Conservation (phyloP, 2,113 vertebrate species). For the Perca schrenkii region DNA sequence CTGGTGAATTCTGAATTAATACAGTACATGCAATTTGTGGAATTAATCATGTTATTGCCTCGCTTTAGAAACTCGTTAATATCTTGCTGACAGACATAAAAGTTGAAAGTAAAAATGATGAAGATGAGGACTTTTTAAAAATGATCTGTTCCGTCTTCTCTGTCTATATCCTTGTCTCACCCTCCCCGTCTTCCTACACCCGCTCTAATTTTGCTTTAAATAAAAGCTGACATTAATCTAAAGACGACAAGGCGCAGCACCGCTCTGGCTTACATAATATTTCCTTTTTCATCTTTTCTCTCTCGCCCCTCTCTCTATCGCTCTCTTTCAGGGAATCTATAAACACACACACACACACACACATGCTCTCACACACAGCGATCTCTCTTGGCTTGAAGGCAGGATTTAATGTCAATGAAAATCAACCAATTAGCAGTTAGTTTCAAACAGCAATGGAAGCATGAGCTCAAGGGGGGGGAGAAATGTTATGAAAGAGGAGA, state of each 20-base stretch:
- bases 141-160: not conserved
- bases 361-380: slow-evolving; percentile 8
- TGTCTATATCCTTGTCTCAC: not conserved
- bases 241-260: slow-evolving; percentile 35
- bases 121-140: not conserved
- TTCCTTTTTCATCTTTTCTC: slow-evolving; percentile 6
- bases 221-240: slow-evolving; percentile 46
- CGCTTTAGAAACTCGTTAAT: slow-evolving; percentile 36
- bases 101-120: slow-evolving; percentile 5
- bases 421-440: slow-evolving; percentile 69
- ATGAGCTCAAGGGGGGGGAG: not conserved
- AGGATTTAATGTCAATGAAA: slow-evolving; percentile 70
- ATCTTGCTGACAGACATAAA: slow-evolving; percentile 20
- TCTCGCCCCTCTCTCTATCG: not conserved
- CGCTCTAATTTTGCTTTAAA: not conserved
- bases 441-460: slow-evolving; percentile 49
- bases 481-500: slow-evolving; percentile 19
- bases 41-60: slow-evolving; percentile 23
- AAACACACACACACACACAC: slow-evolving; percentile 30
- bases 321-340: slow-evolving; percentile 43
- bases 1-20: slow-evolving; percentile 40
- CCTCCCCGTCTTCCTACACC: not conserved
- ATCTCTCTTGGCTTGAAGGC: slow-evolving; percentile 51
- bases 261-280: slow-evolving; percentile 44
- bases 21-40: slow-evolving; percentile 35